phyloP scores from a whole-genome alignment of 2,113 vertebrate genomes.

The Periophthalmus modestus region DNA sequence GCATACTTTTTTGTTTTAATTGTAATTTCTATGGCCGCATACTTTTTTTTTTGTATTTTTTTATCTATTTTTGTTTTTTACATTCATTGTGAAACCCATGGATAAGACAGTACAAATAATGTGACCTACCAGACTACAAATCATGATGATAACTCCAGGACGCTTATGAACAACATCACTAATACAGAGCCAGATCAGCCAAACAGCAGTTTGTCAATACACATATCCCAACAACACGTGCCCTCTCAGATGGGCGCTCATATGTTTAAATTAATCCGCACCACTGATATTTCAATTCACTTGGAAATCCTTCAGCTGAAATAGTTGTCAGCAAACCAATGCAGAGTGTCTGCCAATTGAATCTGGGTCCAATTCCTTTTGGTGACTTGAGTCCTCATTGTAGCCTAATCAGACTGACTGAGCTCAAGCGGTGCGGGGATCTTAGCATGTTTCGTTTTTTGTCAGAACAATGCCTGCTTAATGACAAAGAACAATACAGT shows the following conservation, averaged over 20 bases:
- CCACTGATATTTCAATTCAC: conserved; percentile 6
- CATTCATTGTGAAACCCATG: no score
- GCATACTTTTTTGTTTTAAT: no score
- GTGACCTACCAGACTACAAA: no score
- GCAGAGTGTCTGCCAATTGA: conserved; percentile 3
- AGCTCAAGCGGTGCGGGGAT: not conserved
- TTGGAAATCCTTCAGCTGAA: not conserved
- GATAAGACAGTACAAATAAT: no score
- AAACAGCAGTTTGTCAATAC: not conserved
- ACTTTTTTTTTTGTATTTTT: no score
- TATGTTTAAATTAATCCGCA: conserved; percentile 28
- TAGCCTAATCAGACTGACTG: not conserved
- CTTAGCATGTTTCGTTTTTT: not conserved
- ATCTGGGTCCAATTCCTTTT: conserved; percentile 5
- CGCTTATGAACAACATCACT: no score
- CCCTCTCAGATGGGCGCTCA: not conserved
- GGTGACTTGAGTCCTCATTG: not conserved
- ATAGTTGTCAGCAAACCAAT: conserved; percentile 8
- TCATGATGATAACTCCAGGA: no score
- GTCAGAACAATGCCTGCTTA: not conserved
- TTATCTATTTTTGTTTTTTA: no score
- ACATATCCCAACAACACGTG: not conserved
- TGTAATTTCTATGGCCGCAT: no score
- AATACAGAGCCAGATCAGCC: no score
- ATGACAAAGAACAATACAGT: not conserved